A percentile compares a stretch with the other conserved stretches of the same genome.
phyloP scores from a whole-genome alignment of 2,888 invertebrate species.

The Pristionchus maxplancki region DNA sequence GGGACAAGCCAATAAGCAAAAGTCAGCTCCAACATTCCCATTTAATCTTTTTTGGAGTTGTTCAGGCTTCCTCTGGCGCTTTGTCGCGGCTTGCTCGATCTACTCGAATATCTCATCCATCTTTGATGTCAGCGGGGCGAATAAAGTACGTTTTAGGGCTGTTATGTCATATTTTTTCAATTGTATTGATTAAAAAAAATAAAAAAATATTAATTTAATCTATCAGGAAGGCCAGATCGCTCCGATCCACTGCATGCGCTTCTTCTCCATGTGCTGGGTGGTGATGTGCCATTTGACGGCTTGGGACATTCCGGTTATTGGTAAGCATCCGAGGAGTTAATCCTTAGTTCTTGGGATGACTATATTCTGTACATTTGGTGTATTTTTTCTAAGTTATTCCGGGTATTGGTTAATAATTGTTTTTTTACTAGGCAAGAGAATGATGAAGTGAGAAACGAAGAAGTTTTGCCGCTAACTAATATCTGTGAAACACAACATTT shows the following conservation, averaged over 20 bases:
- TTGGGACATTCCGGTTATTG: background rate
- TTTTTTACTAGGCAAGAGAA: too few species aligned
- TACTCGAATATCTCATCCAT: constrained; percentile 15
- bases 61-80: background rate
- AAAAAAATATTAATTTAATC: background rate
- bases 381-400: too few species aligned
- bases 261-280: constrained; percentile 46
- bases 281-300: constrained; percentile 22
- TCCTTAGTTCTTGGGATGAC: background rate
- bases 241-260: constrained; percentile 49
- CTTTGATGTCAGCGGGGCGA: background rate
- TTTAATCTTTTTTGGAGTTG: background rate
- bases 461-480: too few species aligned
- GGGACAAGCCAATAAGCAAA: background rate
- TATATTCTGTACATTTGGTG: background rate
- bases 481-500: background rate
- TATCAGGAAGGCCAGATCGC: constrained; percentile 46
- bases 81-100: constrained; percentile 22
- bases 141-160: background rate
- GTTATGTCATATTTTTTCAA: background rate
- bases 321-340: background rate
- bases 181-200: background rate
- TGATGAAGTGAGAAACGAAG: too few species aligned
- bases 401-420: too few species aligned
- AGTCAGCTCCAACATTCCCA: background rate